Evolutionary conservation across 2,888 invertebrate genomes (phyloP).

Genomic region (Drosophila borborema): DNA sequence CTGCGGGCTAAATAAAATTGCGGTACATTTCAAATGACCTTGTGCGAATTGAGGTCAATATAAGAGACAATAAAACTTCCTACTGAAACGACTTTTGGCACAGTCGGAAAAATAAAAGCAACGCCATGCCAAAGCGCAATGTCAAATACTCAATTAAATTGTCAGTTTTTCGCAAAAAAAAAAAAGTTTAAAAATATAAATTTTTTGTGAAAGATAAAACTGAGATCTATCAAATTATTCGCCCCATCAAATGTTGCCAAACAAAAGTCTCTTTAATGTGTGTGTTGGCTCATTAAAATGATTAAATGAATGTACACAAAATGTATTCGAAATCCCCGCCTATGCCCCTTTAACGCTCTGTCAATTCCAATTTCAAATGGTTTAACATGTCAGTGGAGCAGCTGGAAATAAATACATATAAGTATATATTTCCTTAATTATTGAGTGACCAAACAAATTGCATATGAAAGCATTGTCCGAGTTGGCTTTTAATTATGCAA

Average conservation of each 20-base stretch:
- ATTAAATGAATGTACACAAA: slow-evolving; percentile 37
- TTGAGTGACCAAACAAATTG: slow-evolving; percentile 53
- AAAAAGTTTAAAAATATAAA: not conserved
- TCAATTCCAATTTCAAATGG: slow-evolving; percentile 47
- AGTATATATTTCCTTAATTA: slow-evolving; percentile 69
- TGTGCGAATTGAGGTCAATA: slow-evolving; percentile 73
- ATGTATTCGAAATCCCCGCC: not conserved
- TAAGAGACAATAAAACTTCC: slow-evolving; percentile 69
- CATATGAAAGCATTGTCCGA: slow-evolving; percentile 54
- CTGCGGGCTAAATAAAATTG: slow-evolving; percentile 17
- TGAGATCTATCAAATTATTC: slow-evolving; percentile 23
- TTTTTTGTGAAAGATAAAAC: slow-evolving; percentile 47
- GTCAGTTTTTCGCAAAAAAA: slow-evolving; percentile 57
- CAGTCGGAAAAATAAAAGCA: slow-evolving; percentile 46
- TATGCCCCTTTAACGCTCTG: slow-evolving; percentile 33
- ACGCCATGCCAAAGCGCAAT: slow-evolving; percentile 57
- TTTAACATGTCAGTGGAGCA: slow-evolving; percentile 68
- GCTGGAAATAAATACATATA: slow-evolving; percentile 42
- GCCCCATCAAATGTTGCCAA: slow-evolving; percentile 34
- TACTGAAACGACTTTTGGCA: slow-evolving; percentile 43
- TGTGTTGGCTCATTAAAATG: slow-evolving; percentile 55
- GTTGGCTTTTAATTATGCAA: slow-evolving; percentile 61
- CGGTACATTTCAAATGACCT: slow-evolving; percentile 58
- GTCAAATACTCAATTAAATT: slow-evolving; percentile 78
- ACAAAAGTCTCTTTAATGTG: slow-evolving; percentile 38